Evolutionary conservation across 2,888 invertebrate genomes (phyloP), one percentile per base, ranked within the genome.

Genomic region (Osedax fenrisi): DNA sequence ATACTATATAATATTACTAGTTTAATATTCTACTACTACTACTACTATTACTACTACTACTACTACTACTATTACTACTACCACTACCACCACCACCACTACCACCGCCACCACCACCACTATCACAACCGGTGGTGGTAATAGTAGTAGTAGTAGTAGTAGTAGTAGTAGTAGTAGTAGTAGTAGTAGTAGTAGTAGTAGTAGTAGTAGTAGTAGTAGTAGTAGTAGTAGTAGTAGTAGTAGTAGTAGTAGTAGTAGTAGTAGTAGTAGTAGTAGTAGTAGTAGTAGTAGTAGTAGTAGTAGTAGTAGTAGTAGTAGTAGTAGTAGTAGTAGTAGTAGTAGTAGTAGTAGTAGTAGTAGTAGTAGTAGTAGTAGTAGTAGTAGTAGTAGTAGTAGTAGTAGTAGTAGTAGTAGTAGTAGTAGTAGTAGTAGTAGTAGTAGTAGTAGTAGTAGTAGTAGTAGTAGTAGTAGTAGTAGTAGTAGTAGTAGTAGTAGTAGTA

Each of bases 261-360:
- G 61, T 61, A 10, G 61, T 61, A 61, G 61, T 61, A 13, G 61
- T 61, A 61, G 61, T 61, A 61, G 61, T 61, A 61, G 61, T 61
- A 13, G 61, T 61, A 3, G 61, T 61, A 13, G 61, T 61, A 3
- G 61, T 61, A 3, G 61, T 61, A 61, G 61, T 61, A 3, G 61
- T 61, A 61, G 61, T 61, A 61, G 61, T 61, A 61, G 61, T 61
- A 3, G 61, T 61, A 61, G 2, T 61, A 61, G 61, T 61, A 61
- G 61, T 61, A 3, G 61, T 61, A 61, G 61, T 61, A 61, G 61
- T 61, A 5, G 2, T 61, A 3, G 61, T 61, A 61, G 61, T 61
- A 3, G 61, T 61, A 5, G 61, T 61, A 3, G 61, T 61, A 0
- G 61, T 61, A 61, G 2, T 61, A 0, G 61, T 61, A 61, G 61